Evolutionary conservation across 2,797 vertebrate genomes (phyloP).

Genomic region (Sebastes hubbsi): DNA sequence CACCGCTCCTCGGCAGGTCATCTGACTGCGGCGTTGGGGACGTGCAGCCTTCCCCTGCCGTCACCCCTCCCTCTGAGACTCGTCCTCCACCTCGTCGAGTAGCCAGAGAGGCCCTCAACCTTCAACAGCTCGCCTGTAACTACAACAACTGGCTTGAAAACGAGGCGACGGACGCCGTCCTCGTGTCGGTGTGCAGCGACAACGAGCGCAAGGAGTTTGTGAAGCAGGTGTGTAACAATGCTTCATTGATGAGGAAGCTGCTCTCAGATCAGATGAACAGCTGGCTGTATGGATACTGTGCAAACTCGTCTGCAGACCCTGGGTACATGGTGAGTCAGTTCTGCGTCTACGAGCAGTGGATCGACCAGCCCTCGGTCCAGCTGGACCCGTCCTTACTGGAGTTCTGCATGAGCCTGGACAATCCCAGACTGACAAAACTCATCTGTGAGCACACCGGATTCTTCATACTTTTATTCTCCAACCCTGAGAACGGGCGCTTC

Average conservation of each 20-base stretch:
- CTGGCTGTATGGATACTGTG: constrained; percentile 82
- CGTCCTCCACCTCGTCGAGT: constrained; percentile 4
- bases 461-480: constrained; percentile 74
- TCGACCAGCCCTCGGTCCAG: constrained; percentile 3
- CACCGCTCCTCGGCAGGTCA: constrained; percentile 59
- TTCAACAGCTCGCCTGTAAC: constrained; percentile 77
- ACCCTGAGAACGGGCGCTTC: constrained; percentile 66
- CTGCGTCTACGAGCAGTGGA: constrained; percentile 80
- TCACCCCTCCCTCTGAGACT: neutral
- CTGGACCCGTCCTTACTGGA: constrained; percentile 64
- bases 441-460: constrained; percentile 77
- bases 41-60: neutral
- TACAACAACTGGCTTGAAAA: constrained; percentile 75
- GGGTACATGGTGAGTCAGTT: constrained; percentile 63
- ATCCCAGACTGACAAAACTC: constrained; percentile 50
- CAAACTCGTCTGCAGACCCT: constrained; percentile 62
- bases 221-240: constrained; percentile 72
- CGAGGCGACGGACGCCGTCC: constrained; percentile 53
- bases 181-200: constrained; percentile 80
- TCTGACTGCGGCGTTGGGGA: constrained; percentile 36
- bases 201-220: constrained; percentile 74
- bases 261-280: constrained; percentile 66
- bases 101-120: constrained; percentile 68
- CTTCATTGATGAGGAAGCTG: constrained; percentile 65
- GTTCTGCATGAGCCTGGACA: constrained; percentile 79